These are phyloP conservation scores for Catagonus wagneri DNA, from an alignment of 2,113 vertebrate species.

Conservation along the genomic window DNA sequence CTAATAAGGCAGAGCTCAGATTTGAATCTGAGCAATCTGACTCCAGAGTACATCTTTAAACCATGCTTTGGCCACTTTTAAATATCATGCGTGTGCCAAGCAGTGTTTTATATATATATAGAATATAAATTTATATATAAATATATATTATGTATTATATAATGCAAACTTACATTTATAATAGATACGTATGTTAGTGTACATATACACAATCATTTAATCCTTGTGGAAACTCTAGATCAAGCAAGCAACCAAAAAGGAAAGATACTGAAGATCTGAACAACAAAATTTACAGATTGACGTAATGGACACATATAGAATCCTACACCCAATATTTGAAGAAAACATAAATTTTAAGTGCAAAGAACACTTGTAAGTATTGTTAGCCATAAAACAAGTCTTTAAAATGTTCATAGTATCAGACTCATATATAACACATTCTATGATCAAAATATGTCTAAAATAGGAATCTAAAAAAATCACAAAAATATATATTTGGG, in stretches of 20 bases:
- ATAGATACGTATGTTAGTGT: neutral
- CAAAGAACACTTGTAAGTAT: slow-evolving; percentile 23
- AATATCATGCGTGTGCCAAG: neutral
- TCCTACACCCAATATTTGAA: neutral
- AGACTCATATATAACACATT: neutral
- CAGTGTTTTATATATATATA: neutral
- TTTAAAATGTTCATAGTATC: slow-evolving; percentile 8
- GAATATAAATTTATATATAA: neutral
- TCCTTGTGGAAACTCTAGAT: neutral
- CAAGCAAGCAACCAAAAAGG: neutral
- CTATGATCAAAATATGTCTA: neutral
- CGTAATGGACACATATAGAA: neutral
- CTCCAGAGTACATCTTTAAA: neutral
- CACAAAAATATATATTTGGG: neutral
- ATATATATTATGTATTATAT: neutral
- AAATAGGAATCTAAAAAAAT: neutral
- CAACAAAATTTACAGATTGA: neutral
- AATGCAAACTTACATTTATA: neutral
- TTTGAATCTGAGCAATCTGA: neutral
- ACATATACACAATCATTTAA: neutral
- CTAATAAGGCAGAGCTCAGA: neutral
- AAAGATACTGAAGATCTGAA: neutral
- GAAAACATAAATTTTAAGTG: neutral
- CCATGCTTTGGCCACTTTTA: neutral
- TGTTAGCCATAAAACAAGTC: neutral